phyloP scores from a whole-genome alignment of 2,797 vertebrate species.

The Acanthurus lineatus region DNA sequence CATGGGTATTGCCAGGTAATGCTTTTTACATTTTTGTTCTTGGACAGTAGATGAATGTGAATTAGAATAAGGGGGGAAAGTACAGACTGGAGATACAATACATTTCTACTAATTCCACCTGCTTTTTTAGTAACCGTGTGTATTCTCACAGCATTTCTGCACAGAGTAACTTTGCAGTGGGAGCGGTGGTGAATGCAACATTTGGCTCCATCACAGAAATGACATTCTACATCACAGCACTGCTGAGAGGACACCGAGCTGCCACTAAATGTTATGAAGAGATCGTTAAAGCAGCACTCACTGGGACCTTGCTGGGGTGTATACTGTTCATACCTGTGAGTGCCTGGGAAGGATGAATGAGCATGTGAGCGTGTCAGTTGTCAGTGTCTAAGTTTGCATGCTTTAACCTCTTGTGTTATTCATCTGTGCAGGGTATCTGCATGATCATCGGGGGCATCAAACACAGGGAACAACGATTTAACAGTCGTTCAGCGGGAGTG shows the following conservation, averaged over 20 bases:
- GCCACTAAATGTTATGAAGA: slow-evolving; percentile 90
- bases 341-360: background rate
- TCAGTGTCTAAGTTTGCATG: background rate
- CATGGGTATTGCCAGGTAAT: slow-evolving; percentile 94
- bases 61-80: background rate
- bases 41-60: background rate
- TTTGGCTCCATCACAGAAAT: slow-evolving; percentile 93
- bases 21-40: background rate
- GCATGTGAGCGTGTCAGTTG: no score
- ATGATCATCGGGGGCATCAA: slow-evolving; percentile 93
- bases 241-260: slow-evolving; percentile 87
- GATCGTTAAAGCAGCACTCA: slow-evolving; percentile 90
- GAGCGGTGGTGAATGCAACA: slow-evolving; percentile 92
- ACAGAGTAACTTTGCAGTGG: slow-evolving; percentile 92
- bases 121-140: background rate
- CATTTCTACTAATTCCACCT: background rate
- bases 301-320: slow-evolving; percentile 90
- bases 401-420: background rate
- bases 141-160: slow-evolving; percentile 87
- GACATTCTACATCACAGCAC: slow-evolving; percentile 93
- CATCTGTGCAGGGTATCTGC: slow-evolving; percentile 87
- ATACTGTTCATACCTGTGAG: slow-evolving; percentile 92
- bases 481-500: slow-evolving; percentile 92
- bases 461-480: slow-evolving; percentile 92
- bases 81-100: no score